Evolutionary conservation across 1,140 invertebrate genomes (phyloP).

Genomic region (Euwallacea similis): DNA sequence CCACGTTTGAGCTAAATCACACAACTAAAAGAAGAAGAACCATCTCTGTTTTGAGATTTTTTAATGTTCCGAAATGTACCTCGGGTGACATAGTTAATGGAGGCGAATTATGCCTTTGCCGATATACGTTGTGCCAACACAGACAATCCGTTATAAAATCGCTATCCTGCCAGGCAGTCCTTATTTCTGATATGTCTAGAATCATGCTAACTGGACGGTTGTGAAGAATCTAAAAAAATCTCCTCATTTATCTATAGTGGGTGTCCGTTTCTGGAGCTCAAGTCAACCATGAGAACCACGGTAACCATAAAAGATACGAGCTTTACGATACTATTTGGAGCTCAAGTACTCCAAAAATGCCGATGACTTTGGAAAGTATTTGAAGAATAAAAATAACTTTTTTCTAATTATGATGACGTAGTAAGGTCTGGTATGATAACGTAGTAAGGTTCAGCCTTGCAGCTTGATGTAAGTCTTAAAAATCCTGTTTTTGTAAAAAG

Average conservation of each 20-base stretch:
- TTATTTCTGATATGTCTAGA: slow-evolving; percentile 67
- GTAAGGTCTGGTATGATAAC: too few relatives aligned
- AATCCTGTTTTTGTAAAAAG: too few relatives aligned
- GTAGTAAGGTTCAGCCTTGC: too few relatives aligned
- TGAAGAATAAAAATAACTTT: too few relatives aligned
- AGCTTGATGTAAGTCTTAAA: too few relatives aligned
- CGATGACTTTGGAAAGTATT: too few relatives aligned
- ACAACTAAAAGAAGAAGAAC: slow-evolving; percentile 64
- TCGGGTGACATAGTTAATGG: slow-evolving; percentile 72
- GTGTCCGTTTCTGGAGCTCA: too few relatives aligned
- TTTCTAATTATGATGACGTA: too few relatives aligned
- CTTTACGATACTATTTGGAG: too few relatives aligned
- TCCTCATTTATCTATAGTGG: background rate
- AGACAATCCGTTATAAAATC: slow-evolving; percentile 79
- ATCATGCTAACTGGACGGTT: slow-evolving; percentile 67
- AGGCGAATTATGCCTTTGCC: slow-evolving; percentile 71
- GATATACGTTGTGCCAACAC: slow-evolving; percentile 79
- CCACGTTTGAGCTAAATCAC: slow-evolving; percentile 80
- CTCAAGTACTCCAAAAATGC: too few relatives aligned
- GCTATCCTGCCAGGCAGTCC: slow-evolving; percentile 74
- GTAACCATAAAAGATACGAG: too few relatives aligned
- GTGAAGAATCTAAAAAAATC: slow-evolving; percentile 46
- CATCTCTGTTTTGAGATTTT: slow-evolving; percentile 6
- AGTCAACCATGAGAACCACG: too few relatives aligned
- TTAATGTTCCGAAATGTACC: slow-evolving; percentile 53